A percentile compares a stretch with the other conserved stretches of the same genome.
Conservation (phyloP, 1,140 invertebrate species). For the Ceratoteleas bidentatus region DNA sequence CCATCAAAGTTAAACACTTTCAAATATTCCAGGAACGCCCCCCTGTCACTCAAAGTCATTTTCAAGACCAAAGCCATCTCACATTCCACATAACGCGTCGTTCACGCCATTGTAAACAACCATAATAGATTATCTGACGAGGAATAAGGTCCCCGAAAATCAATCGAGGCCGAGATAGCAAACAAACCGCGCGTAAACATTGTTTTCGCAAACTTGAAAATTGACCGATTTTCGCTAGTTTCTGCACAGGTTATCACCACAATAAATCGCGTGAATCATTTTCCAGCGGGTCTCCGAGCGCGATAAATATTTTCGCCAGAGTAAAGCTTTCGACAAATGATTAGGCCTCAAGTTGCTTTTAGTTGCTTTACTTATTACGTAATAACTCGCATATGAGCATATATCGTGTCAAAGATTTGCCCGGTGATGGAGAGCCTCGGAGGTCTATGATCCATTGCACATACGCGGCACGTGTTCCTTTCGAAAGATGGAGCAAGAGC, state of each 20-base stretch:
- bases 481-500: no score
- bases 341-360: slow-evolving; percentile 27
- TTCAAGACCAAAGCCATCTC: slow-evolving; percentile 47
- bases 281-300: background rate
- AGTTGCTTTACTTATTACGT: slow-evolving; percentile 40
- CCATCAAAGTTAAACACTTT: slow-evolving; percentile 65
- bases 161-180: slow-evolving; percentile 4
- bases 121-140: slow-evolving; percentile 51
- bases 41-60: slow-evolving; percentile 59
- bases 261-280: slow-evolving; percentile 19
- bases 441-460: slow-evolving; percentile 24
- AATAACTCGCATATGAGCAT: slow-evolving; percentile 39
- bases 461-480: slow-evolving; percentile 33
- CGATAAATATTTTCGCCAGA: slow-evolving; percentile 11
- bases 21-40: slow-evolving; percentile 62
- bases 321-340: slow-evolving; percentile 17
- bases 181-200: slow-evolving; percentile 11
- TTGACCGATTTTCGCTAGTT: no score
- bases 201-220: no score
- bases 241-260: background rate
- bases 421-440: slow-evolving; percentile 9
- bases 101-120: slow-evolving; percentile 52
- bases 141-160: slow-evolving; percentile 21
- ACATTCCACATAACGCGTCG: slow-evolving; percentile 45
- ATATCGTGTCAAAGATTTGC: slow-evolving; percentile 22